A percentile compares a stretch with the other conserved stretches of the same genome.
Evolutionary conservation across 2,797 vertebrate species (phyloP).

Genomic region (Chanos chanos): DNA sequence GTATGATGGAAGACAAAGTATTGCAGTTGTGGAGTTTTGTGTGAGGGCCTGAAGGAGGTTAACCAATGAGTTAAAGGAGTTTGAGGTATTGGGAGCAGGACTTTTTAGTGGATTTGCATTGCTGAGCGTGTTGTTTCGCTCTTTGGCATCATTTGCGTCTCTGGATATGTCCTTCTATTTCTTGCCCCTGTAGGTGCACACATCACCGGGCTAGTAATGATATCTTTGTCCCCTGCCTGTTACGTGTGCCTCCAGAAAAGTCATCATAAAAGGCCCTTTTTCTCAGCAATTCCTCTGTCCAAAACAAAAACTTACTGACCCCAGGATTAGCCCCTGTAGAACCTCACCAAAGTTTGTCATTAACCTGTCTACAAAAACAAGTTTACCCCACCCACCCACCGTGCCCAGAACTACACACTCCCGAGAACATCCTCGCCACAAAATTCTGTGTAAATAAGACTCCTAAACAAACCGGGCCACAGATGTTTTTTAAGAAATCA

Average conservation of each 20-base stretch:
- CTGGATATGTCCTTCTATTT: background rate
- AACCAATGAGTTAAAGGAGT: background rate
- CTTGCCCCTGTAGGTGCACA: constrained; percentile 6
- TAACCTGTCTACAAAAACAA: constrained; percentile 30
- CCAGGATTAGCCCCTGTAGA: constrained; percentile 4
- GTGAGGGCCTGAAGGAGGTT: background rate
- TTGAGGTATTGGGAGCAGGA: background rate
- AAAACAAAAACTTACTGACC: background rate
- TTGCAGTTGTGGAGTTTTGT: background rate
- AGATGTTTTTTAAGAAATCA: too few relatives aligned
- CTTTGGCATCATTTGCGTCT: constrained; percentile 27
- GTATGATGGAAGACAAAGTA: too few relatives aligned
- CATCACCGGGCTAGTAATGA: constrained; percentile 27
- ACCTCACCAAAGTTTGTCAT: background rate
- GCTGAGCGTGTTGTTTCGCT: constrained; percentile 1
- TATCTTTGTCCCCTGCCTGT: constrained; percentile 12
- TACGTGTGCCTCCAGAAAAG: constrained; percentile 3
- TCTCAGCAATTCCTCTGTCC: background rate
- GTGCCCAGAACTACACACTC: too few relatives aligned
- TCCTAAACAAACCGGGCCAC: background rate
- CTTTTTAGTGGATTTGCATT: background rate
- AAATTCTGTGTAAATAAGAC: background rate
- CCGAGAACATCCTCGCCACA: background rate
- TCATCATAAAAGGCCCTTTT: constrained; percentile 10
- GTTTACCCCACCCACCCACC: constrained; percentile 19